phyloP scores from a whole-genome alignment of 2,888 invertebrate genomes.

The Parnassius mnemosyne region DNA sequence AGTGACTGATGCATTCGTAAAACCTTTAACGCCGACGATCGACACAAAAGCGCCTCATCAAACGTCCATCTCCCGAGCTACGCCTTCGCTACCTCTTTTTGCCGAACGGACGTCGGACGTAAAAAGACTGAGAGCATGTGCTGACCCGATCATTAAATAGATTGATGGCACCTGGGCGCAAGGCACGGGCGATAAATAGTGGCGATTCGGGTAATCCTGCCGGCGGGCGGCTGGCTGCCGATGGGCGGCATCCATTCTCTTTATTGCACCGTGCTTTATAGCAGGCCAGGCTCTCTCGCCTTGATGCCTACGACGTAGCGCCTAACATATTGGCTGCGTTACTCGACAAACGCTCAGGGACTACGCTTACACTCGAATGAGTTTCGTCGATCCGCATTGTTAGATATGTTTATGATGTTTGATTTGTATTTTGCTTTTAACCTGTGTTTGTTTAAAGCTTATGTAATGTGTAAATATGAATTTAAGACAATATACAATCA shows the following conservation, averaged over 20 bases:
- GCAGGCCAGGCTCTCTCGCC: constrained; percentile 64
- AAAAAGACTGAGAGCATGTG: constrained; percentile 76
- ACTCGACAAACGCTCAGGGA: constrained; percentile 36
- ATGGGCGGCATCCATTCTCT: constrained; percentile 80
- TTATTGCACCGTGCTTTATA: constrained; percentile 80
- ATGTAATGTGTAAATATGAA: too few relatives aligned
- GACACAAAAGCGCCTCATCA: constrained; percentile 79
- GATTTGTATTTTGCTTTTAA: neutral
- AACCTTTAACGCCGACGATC: constrained; percentile 67
- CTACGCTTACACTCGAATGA: constrained; percentile 1
- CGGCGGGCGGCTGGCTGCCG: constrained; percentile 68
- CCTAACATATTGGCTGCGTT: constrained; percentile 66
- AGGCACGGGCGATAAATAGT: constrained; percentile 79
- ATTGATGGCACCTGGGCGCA: constrained; percentile 80
- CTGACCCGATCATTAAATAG: constrained; percentile 81
- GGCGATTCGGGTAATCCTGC: constrained; percentile 79
- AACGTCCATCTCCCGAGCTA: constrained; percentile 72
- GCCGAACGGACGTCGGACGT: constrained; percentile 53
- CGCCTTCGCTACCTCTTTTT: constrained; percentile 65
- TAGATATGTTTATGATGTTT: neutral
- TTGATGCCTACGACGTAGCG: constrained; percentile 65
- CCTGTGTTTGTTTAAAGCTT: neutral
- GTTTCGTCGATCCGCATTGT: neutral
- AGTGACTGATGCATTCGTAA: constrained; percentile 61
- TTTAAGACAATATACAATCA: too few relatives aligned